Evolutionary conservation across 2,888 invertebrate species (phyloP).

Genomic region (Dicyrtoma fusca): DNA sequence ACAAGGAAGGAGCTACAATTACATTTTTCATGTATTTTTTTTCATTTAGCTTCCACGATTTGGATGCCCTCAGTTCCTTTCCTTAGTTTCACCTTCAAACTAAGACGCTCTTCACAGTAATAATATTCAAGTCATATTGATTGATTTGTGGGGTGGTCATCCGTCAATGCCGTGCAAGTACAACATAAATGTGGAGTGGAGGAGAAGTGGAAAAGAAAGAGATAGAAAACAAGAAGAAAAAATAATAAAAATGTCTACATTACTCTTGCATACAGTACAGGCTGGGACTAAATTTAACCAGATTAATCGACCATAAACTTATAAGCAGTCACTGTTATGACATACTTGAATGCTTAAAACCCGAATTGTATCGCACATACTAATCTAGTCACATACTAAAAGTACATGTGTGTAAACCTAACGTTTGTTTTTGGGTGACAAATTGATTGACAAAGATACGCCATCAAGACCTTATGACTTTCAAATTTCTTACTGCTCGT

Average conservation of each 20-base stretch:
- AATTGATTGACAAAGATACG: conserved; percentile 12
- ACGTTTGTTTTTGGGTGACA: background rate
- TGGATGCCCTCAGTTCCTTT: conserved; percentile 52
- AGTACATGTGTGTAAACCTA: no score
- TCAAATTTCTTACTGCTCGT: background rate
- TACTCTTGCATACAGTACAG: background rate
- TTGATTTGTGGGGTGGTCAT: conserved; percentile 8
- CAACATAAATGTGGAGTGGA: conserved; percentile 21
- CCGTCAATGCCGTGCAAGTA: conserved; percentile 15
- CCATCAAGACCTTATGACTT: conserved; percentile 12
- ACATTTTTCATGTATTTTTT: conserved; percentile 30
- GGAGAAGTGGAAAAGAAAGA: conserved; percentile 42
- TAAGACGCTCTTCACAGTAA: conserved; percentile 51
- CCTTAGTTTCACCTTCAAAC: conserved; percentile 54
- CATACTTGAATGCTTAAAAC: no score
- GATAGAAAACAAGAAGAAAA: conserved; percentile 40
- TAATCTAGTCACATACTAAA: no score
- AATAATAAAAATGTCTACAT: conserved; percentile 29
- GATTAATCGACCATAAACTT: background rate
- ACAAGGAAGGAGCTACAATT: background rate
- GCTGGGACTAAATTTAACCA: background rate
- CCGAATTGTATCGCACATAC: no score
- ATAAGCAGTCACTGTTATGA: background rate
- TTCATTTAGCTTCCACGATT: conserved; percentile 55
- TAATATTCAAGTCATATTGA: background rate